Base-by-base conservation (phyloP, 2,113 vertebrate genomes). In the Camelus bactrianus region DNA sequence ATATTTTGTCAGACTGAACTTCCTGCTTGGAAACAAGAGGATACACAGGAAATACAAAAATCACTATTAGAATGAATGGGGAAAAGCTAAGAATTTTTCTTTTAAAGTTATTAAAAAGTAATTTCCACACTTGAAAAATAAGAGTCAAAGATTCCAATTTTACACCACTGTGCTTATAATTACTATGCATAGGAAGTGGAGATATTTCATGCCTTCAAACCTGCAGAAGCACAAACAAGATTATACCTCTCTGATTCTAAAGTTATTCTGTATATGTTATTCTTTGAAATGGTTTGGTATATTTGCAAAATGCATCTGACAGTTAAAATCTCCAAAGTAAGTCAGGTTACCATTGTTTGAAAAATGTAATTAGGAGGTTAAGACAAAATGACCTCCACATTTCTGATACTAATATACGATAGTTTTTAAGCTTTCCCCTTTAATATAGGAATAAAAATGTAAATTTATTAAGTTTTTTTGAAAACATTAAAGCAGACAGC, bases 31-130 rank as follows among this genome's bases (percentile, higher is more conserved):
- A 96, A 96, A 96, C 48, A 95, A 48, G 48, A 96, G 67, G 90
- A 97, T 82, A 95, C 83, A 97, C 83, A 97, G 97, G 97, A 98
- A 97, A 97, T 88, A 97, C 70, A 97, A 96, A 97, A 96, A 94
- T 97, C 87, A 95, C 56, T 89, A 85, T 19, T 56, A 75, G 48
- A 95, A 95, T 91, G 60, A 95, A 95, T 67, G 58, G 13, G n/a
- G 8, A 48, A 90, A 89, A 95, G 65, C 60, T 62, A 92, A 83
- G 79, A 32, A 89, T 86, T 94, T 87, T 91, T 95, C 69, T 82
- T 95, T 81, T 92, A 81, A 87, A 96, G 46, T 81, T 97, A 94
- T 85, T 72, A 73, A 80, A 96, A 83, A 58, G 79, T 95, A 95
- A 89, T 93, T 72, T 86, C 85, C 32, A 85, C 20, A 88, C 62